Conservation (phyloP, 1,140 invertebrate species). For the Drosophila navojoa region DNA sequence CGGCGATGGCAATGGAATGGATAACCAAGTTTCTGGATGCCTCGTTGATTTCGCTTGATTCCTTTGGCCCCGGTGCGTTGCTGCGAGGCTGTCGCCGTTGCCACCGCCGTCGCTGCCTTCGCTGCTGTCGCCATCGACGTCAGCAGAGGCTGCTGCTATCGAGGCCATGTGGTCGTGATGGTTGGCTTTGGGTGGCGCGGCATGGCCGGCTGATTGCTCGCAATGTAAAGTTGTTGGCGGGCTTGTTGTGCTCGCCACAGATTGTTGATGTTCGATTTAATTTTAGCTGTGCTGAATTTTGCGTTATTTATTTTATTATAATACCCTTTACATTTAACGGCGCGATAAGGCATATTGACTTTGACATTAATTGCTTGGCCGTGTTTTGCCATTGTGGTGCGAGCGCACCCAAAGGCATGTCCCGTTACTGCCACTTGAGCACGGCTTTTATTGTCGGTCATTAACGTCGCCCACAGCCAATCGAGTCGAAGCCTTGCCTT, state of each 20-base stretch:
- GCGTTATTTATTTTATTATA: constrained; percentile 82
- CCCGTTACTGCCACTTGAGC: constrained; percentile 63
- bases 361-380: constrained; percentile 75
- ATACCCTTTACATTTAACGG: constrained; percentile 81
- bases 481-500: constrained; percentile 15
- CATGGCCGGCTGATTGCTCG: constrained; percentile 8
- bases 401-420: constrained; percentile 2
- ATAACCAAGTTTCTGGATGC: constrained; percentile 75
- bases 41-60: constrained; percentile 77
- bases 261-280: constrained; percentile 82
- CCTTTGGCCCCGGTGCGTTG: constrained; percentile 33
- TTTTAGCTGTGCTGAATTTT: constrained; percentile 77
- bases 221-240: constrained; percentile 25
- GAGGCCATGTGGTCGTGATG: constrained; percentile 10
- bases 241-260: constrained; percentile 59
- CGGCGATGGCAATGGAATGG: constrained; percentile 49
- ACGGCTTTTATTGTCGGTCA: constrained; percentile 80
- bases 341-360: constrained; percentile 80
- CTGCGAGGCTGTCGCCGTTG: neutral
- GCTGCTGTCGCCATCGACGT: constrained; percentile 9
- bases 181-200: constrained; percentile 9
- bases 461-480: constrained; percentile 66
- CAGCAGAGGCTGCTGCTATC: neutral
- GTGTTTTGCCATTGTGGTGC: constrained; percentile 28
- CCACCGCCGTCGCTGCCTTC: neutral